Percentiles rank a stretch among this genome's conserved stretches.
These are phyloP conservation scores for Oscarella lobularis DNA, from an alignment of 37 sponge, comb jelly and placozoan species.

Conservation along the genomic window DNA sequence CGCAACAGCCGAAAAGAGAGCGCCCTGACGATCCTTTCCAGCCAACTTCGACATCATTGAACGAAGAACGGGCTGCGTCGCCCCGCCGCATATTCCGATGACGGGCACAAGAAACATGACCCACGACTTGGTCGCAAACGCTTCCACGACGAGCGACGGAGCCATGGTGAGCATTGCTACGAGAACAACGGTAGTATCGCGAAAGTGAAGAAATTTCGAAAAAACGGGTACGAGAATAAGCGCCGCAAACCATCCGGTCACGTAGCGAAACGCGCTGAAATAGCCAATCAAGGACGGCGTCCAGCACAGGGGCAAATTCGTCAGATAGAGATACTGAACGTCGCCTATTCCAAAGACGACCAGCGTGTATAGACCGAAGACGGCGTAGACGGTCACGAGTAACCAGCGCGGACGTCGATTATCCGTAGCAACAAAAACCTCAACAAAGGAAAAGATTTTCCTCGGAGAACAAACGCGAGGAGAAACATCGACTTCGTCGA, in stretches of 20 bases:
- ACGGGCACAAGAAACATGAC: not conserved
- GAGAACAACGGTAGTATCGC: not conserved
- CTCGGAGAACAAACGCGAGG: too few species aligned
- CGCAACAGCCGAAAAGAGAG: too few species aligned
- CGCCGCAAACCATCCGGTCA: not conserved
- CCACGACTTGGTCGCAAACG: not conserved
- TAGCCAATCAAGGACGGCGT: not conserved
- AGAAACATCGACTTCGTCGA: too few species aligned
- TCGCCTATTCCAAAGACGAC: not conserved
- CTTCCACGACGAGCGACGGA: not conserved
- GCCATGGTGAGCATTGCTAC: not conserved
- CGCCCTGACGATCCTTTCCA: too few species aligned
- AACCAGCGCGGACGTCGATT: not conserved
- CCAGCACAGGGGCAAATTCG: not conserved
- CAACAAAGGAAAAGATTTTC: too few species aligned
- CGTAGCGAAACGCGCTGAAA: not conserved
- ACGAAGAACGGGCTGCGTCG: too few species aligned
- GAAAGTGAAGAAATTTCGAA: not conserved
- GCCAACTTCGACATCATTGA: too few species aligned
- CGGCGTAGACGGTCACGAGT: not conserved
- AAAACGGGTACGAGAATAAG: not conserved
- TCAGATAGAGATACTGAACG: not conserved
- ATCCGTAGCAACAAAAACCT: not conserved
- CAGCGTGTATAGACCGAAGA: not conserved
- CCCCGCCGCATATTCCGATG: too few species aligned